Base-by-base conservation (phyloP, 2,113 vertebrate species). In the Erythrocercus mccallii region DNA sequence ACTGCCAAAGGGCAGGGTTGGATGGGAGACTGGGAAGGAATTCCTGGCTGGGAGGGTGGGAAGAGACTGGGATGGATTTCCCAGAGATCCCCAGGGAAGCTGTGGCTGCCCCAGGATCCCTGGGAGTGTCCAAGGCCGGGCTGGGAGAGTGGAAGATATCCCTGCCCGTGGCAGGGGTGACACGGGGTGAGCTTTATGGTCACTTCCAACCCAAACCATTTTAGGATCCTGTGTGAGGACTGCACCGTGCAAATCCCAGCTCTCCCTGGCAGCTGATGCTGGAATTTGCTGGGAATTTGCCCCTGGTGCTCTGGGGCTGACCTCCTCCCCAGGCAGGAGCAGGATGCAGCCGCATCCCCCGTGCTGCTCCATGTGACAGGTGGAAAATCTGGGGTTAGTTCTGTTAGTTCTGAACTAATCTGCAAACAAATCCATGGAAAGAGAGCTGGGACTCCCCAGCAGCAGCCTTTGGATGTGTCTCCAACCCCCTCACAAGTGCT, bases 171-270 rank as follows among this genome's bases (percentile, higher is more conserved):
- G 19, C 47, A 51, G 50, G 50, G 50, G 51, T 53, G 51, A 11
- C 6, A 58, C 42, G 18, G 56, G 56, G 1, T 5, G 37, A 6
- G 1, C 4, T 44, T 16, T 25, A 20, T 0, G 20, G 47, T 20
- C 10, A 8, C 20, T 42, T 35, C 56, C 56, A 44, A 51, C 31
- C 37, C 66, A n/a, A n/a, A n/a, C 2, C 19, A 3, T 33, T 45
- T 6, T 3, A 18, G 48, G 47, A 12, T 54, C 44, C 48, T 2
- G 1, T 5, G n/a, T 9, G 9, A n/a, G n/a, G 47, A 5, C 7
- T 6, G 3, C 10, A 2, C 28, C 3, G 8, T 0, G 0, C 28
- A 2, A 57, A 33, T 2, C 4, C 5, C 33, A 31, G 37, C 64
- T 35, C n/a, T 5, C 12, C 40, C 64, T 5, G 4, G 47, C 0